Conservation (phyloP, 2,113 vertebrate genomes). For the Chaenocephalus aceratus region DNA sequence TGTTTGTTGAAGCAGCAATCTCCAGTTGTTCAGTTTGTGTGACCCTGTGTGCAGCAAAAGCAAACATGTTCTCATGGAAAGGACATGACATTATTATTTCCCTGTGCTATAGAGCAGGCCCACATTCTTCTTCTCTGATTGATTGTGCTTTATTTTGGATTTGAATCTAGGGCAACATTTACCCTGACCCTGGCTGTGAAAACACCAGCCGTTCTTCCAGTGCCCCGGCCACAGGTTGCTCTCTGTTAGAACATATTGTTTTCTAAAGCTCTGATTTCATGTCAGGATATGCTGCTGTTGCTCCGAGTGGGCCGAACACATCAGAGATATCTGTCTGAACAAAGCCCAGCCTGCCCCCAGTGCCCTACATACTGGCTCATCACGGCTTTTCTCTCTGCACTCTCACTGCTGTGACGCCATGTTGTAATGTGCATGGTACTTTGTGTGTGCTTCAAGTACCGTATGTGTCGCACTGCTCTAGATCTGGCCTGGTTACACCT, state of each 20-base stretch:
- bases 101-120: not conserved
- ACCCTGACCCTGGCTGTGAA: conserved; percentile 35
- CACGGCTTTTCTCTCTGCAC: not conserved
- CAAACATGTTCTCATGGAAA: not conserved
- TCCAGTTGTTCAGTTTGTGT: conserved; percentile 29
- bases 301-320: conserved; percentile 14
- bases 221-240: conserved; percentile 29
- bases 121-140: conserved; percentile 45
- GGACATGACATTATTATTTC: conserved; percentile 27
- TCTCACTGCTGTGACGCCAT: conserved; percentile 22
- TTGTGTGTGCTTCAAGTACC: conserved; percentile 9
- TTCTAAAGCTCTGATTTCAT: conserved; percentile 47
- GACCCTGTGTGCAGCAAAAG: not conserved
- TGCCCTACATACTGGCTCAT: conserved; percentile 45
- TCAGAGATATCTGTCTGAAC: conserved; percentile 50
- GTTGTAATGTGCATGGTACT: not conserved
- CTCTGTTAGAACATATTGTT: conserved; percentile 46
- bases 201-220: conserved; percentile 12
- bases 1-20: conserved; percentile 35
- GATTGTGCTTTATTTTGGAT: conserved; percentile 48
- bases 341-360: conserved; percentile 30
- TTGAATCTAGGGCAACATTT: conserved; percentile 41
- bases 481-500: conserved; percentile 13
- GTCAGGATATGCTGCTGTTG: conserved; percentile 41
- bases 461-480: not conserved